Evolutionary conservation across 1,140 invertebrate species (phyloP), one percentile per base, ranked within the genome.

Genomic region (Phortica variegata): DNA sequence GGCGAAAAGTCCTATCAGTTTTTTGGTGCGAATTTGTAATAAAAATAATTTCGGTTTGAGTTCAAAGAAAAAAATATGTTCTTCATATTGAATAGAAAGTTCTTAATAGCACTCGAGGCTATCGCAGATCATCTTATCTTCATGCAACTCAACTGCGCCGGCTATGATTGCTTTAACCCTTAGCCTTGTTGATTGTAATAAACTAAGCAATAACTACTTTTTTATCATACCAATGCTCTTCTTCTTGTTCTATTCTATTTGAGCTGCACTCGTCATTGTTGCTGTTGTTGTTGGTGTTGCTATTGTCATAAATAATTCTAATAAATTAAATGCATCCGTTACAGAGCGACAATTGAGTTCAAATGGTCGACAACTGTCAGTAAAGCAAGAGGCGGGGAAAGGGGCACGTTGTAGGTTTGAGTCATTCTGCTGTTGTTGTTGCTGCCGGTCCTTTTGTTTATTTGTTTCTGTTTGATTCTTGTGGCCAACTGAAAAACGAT

Each of bases 261-360:
- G n/a, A n/a, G n/a, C 10, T 26, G 23, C 23, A 6, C 5, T 26
- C 10, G 5, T 26, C 23, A 26, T 5, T 26, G 23, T 26, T 26
- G n/a, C n/a, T 26, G 23, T 26, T 26, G 23, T 10, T 26, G 23
- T 10, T 26, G 23, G 5, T 26, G 23, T 36, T 50, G 41, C 42
- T 44, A 43, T 63, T 58, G 60, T 54, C 63, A 68, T 68, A 68
- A 68, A 70, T 70, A 70, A 70, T 70, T 70, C 65, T 65, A 70
- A 71, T 70, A 70, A 70, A 70, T 70, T 70, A 70, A 70, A 71
- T 66, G 65, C 65, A 70, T 70, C 65, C 65, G 65, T 60, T 68
- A 71, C 65, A 63, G 39, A 21, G 56, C 47, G 29, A 36, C 26
- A 34, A 34, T 47, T 51, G 54, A 47, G 23, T 54, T 47, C 16